A percentile compares a stretch with the other conserved stretches of the same genome.
phyloP scores from a whole-genome alignment of 2,113 vertebrate species.

The Echinops telfairi region DNA sequence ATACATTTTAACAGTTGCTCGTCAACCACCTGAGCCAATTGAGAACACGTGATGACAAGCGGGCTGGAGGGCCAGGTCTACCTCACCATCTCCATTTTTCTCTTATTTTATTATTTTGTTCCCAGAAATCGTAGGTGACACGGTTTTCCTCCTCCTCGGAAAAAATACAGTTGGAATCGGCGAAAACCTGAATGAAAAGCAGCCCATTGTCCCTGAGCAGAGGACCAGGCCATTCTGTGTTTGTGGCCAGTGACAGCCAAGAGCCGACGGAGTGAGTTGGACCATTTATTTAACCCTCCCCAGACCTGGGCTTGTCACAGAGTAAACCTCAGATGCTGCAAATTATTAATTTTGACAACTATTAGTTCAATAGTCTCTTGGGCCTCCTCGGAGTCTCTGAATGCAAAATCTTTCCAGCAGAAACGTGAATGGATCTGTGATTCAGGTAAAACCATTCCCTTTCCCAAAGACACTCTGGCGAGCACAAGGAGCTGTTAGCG shows the following conservation, averaged over 20 bases:
- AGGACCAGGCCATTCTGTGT: constrained; percentile 54
- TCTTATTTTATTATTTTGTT: constrained; percentile 30
- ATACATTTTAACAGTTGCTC: constrained; percentile 85
- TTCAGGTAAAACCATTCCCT: constrained; percentile 35
- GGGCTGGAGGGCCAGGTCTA: background rate
- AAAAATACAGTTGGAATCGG: constrained; percentile 67
- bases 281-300: constrained; percentile 35
- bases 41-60: constrained; percentile 66
- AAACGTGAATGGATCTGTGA: constrained; percentile 48
- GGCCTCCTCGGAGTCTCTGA: constrained; percentile 11
- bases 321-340: constrained; percentile 20
- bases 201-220: constrained; percentile 56
- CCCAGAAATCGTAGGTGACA: constrained; percentile 56
- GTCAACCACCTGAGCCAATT: constrained; percentile 80
- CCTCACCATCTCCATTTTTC: constrained; percentile 64
- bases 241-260: constrained; percentile 14
- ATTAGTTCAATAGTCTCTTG: background rate
- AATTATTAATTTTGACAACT: constrained; percentile 39
- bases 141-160: constrained; percentile 40
- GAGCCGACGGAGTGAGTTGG: constrained; percentile 44
- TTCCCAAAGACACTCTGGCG: constrained; percentile 30
- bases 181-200: constrained; percentile 69
- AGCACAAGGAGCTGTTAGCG: constrained; percentile 38
- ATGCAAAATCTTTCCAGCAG: constrained; percentile 7
- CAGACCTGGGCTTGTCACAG: background rate